Evolutionary conservation across 2,888 invertebrate genomes (phyloP).

Genomic region (Lasioglossum morio): DNA sequence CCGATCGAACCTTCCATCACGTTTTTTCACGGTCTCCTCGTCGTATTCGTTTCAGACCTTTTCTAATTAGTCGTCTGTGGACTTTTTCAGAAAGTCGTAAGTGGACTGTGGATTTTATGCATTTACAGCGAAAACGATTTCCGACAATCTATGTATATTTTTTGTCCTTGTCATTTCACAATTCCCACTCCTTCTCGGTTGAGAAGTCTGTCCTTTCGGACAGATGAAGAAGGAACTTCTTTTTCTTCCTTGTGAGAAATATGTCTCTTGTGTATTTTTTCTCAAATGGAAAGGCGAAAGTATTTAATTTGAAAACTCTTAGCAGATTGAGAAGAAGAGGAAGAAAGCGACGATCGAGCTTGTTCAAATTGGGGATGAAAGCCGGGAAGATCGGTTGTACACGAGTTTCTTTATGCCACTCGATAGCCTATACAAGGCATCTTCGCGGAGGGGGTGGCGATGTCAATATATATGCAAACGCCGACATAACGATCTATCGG

Average conservation of each 20-base stretch:
- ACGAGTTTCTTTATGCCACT: conserved; percentile 45
- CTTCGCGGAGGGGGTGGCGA: conserved; percentile 75
- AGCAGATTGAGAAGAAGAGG: not conserved
- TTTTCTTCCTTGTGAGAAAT: not conserved
- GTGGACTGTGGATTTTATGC: too few relatives aligned
- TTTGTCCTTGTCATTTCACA: too few relatives aligned
- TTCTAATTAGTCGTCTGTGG: not conserved
- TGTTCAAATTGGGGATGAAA: not conserved
- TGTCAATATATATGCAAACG: conserved; percentile 84
- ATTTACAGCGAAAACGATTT: too few relatives aligned
- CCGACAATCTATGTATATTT: too few relatives aligned
- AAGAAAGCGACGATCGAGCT: not conserved
- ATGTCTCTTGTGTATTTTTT: not conserved
- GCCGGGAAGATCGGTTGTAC: conserved; percentile 17
- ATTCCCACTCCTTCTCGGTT: too few relatives aligned
- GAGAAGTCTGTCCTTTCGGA: too few relatives aligned
- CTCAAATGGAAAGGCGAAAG: not conserved
- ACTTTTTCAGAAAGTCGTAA: not conserved
- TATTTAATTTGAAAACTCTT: not conserved
- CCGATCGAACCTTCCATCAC: not conserved
- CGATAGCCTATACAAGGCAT: conserved; percentile 66
- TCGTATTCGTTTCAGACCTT: not conserved
- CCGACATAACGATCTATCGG: conserved; percentile 84
- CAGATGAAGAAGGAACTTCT: too few relatives aligned
- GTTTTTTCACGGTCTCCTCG: not conserved